Evolutionary conservation across 92 coral and sea anemone species (phyloP).

Genomic region (Virgularia gustaviana): DNA sequence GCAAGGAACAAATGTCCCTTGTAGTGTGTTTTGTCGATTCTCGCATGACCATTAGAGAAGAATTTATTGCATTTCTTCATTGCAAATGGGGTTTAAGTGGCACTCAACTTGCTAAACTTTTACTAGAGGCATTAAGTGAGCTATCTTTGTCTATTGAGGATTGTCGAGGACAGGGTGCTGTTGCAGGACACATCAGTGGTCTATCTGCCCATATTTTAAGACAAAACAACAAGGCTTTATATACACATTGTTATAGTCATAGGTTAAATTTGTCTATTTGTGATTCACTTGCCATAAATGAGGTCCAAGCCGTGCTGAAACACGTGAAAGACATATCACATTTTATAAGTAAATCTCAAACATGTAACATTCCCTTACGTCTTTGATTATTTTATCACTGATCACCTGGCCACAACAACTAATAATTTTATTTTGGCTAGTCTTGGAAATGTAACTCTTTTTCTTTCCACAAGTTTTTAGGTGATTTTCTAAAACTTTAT

Average conservation of each 20-base stretch:
- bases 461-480: slow-evolving; percentile 7
- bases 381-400: neutral
- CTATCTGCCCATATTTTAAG: too few species aligned
- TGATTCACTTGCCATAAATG: neutral
- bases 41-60: too few species aligned
- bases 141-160: neutral
- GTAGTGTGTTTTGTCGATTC: neutral
- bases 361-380: slow-evolving; percentile 2
- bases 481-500: neutral
- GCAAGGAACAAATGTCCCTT: too few species aligned
- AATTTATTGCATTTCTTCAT: too few species aligned
- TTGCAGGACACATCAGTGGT: neutral
- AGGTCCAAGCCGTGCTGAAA: neutral
- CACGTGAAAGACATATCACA: neutral
- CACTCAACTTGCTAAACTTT: neutral
- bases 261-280: too few species aligned
- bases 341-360: neutral
- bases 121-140: neutral
- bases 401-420: slow-evolving; percentile 15
- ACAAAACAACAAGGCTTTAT: neutral
- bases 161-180: slow-evolving; percentile 1
- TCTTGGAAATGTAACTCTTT: neutral
- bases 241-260: too few species aligned
- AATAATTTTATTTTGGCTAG: slow-evolving; percentile 16
- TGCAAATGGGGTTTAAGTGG: slow-evolving; percentile 13